Evolutionary conservation across 2,113 vertebrate genomes (phyloP), one percentile per base, ranked within the genome.

Genomic region (Aplodontia rufa): DNA sequence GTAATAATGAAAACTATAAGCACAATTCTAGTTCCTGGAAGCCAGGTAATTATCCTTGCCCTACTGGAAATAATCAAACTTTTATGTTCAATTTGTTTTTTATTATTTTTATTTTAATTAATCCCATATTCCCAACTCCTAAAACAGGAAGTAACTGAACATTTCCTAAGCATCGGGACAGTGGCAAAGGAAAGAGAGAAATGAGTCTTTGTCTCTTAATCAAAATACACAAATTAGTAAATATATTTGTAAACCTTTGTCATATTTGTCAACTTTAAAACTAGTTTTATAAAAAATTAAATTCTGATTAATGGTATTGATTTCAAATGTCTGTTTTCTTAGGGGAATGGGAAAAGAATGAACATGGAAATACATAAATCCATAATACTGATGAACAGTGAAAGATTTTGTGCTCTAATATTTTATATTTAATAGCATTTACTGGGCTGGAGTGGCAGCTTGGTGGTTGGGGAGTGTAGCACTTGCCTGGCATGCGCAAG

Each of bases 151-250:
- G 1, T 75, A 74, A 74, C 51, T 88, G 40, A 90, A 32, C 47
- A 86, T 60, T 40, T 95, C 66, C 49, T 86, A 42, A 72, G n/a
- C 53, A 91, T 90, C 9, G 82, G 19, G 28, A 93, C 16, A 91
- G 37, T 53, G 28, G 42, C 20, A 87, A 87, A 82, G 8, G 35
- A 37, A 72, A 78, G 28, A 35, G 55, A 53, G 40, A 93, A 87
- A 74, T 40, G 53, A 51, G 51, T 30, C 35, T 53, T 58, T 89
- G 8, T 49, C 32, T 82, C 72, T 91, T 87, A 19, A 53, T 93
- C 14, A 90, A 94, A 90, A 93, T 86, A 72, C n/a, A 91, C 12
- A 49, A 74, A 60, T 12, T 75, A 83, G 82, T 68, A 79, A 69
- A 76, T 40, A 49, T n/a, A 32, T 20, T 64, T 51, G 4, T n/a